Percentiles rank a stretch among this genome's conserved stretches.
These are phyloP conservation scores for Hafferia zeledoni DNA, from an alignment of 2,797 vertebrate genomes.

Conservation along the genomic window DNA sequence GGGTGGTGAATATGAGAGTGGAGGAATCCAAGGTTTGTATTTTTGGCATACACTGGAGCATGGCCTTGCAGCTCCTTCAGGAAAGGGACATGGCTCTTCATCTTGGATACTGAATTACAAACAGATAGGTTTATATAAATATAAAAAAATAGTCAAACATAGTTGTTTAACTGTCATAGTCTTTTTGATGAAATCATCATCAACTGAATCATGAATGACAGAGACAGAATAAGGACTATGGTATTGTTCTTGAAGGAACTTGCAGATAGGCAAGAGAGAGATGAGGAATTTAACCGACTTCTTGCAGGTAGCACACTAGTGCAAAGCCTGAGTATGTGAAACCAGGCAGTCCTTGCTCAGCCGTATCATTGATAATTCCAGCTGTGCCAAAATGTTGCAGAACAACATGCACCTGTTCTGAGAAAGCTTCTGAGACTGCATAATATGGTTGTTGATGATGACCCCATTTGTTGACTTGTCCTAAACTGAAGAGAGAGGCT, in stretches of 20 bases:
- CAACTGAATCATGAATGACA: background rate
- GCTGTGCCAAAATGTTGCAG: background rate
- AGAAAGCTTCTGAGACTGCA: background rate
- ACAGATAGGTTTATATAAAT: background rate
- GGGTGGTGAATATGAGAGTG: background rate
- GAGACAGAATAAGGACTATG: background rate
- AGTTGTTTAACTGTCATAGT: background rate
- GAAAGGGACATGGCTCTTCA: background rate
- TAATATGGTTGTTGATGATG: background rate
- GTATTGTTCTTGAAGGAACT: background rate
- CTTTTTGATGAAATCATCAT: background rate
- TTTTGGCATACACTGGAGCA: background rate
- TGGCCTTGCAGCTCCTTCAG: background rate
- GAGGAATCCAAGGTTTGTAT: background rate
- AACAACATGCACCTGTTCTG: background rate
- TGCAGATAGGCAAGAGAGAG: background rate
- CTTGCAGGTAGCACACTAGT: background rate
- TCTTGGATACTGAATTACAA: background rate
- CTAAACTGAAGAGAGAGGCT: background rate
- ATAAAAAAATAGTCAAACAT: background rate
- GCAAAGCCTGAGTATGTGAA: background rate
- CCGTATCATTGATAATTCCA: background rate
- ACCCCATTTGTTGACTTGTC: background rate
- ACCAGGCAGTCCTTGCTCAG: background rate
- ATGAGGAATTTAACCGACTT: background rate